These are phyloP conservation scores for Ricordea florida DNA, from an alignment of 92 coral and sea anemone genomes.

Conservation along the genomic window DNA sequence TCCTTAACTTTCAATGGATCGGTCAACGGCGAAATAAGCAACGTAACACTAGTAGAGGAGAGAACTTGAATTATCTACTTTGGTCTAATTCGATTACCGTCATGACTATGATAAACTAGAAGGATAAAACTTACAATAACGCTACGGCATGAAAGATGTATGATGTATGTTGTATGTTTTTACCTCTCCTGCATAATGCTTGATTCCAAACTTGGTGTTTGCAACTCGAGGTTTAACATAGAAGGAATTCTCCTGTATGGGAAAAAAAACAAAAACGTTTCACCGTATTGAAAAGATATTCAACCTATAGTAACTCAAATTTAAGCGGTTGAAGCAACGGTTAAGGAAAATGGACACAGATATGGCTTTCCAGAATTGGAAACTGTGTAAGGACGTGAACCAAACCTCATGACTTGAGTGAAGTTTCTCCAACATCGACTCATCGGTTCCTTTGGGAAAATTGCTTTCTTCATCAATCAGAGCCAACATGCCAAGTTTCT, in stretches of 20 bases:
- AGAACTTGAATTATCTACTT: too few species aligned
- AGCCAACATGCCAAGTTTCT: conserved; percentile 95
- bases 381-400: background rate
- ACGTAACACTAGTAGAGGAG: too few species aligned
- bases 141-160: too few species aligned
- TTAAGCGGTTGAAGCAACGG: background rate
- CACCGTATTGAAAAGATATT: background rate
- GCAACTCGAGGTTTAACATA: conserved; percentile 96
- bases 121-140: too few species aligned
- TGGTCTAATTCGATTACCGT: too few species aligned
- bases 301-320: background rate
- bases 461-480: conserved; percentile 96
- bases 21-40: too few species aligned
- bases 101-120: too few species aligned
- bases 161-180: too few species aligned
- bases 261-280: background rate
- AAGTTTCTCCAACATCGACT: conserved; percentile 85
- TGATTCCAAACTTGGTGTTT: conserved; percentile 93
- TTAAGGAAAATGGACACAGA: background rate
- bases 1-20: too few species aligned
- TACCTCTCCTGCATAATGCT: conserved; percentile 99
- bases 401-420: conserved; percentile 97
- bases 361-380: background rate
- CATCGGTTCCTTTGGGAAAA: conserved; percentile 99
- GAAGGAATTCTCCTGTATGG: conserved; percentile 83